A percentile compares a stretch with the other conserved stretches of the same genome.
These are phyloP conservation scores for Pyrocoelia pectoralis DNA, from an alignment of 2,888 invertebrate species.

Conservation along the genomic window DNA sequence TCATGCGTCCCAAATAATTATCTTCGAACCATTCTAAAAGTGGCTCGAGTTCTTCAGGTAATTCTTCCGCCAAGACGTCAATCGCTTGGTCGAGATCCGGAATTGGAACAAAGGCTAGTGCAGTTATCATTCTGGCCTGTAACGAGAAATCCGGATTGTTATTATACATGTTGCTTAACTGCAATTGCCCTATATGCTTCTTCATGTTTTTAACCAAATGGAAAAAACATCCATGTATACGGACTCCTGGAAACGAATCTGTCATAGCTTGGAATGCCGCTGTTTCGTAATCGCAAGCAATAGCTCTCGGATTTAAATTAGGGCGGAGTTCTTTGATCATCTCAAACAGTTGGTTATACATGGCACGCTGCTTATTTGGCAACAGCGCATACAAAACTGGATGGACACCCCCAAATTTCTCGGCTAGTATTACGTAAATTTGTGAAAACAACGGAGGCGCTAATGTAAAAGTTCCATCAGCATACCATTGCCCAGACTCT, in stretches of 20 bases:
- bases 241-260: conserved; percentile 2
- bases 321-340: no score
- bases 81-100: no score
- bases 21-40: background rate
- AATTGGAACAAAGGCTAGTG: background rate
- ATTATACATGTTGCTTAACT: background rate
- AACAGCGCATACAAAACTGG: conserved; percentile 2
- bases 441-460: background rate
- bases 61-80: no score
- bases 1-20: conserved; percentile 1
- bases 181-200: background rate
- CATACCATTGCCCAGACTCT: conserved; percentile 2
- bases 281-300: background rate
- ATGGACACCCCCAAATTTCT: conserved; percentile 16
- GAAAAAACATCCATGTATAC: background rate
- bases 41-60: no score
- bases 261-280: conserved; percentile 4
- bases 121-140: background rate
- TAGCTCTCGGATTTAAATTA: no score
- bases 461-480: conserved; percentile 5
- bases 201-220: background rate
- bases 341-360: background rate
- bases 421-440: background rate
- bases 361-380: conserved; percentile 8
- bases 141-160: conserved; percentile 7